These are phyloP conservation scores for Apis mellifera DNA, from an alignment of 1,140 invertebrate species.

Conservation along the genomic window Amel_HAv3.1 CM009934.2:2788001-2788500, in stretches of 20 bases:
- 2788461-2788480: slow-evolving; percentile 60
- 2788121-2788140: slow-evolving; percentile 65
- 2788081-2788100: slow-evolving; percentile 68
- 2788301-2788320: slow-evolving; percentile 63
- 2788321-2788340: slow-evolving; percentile 68
- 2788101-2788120: slow-evolving; percentile 71
- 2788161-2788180: slow-evolving; percentile 38
- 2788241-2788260: slow-evolving; percentile 59
- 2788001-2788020: slow-evolving; percentile 57
- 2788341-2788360: slow-evolving; percentile 22
- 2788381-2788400: slow-evolving; percentile 20
- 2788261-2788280: slow-evolving; percentile 56
- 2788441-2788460: not conserved
- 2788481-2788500: slow-evolving; percentile 38
- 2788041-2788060: slow-evolving; percentile 75
- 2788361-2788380: not conserved
- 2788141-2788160: slow-evolving; percentile 28
- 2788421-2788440: not conserved
- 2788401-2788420: not conserved
- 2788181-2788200: slow-evolving; percentile 45
- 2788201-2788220: slow-evolving; percentile 47
- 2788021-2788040: slow-evolving; percentile 74
- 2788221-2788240: slow-evolving; percentile 46
- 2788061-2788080: slow-evolving; percentile 59
- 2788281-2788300: slow-evolving; percentile 40